These are phyloP conservation scores for Lasioglossum leucozonium DNA, from an alignment of 2,888 invertebrate genomes.

Conservation along the genomic window DNA sequence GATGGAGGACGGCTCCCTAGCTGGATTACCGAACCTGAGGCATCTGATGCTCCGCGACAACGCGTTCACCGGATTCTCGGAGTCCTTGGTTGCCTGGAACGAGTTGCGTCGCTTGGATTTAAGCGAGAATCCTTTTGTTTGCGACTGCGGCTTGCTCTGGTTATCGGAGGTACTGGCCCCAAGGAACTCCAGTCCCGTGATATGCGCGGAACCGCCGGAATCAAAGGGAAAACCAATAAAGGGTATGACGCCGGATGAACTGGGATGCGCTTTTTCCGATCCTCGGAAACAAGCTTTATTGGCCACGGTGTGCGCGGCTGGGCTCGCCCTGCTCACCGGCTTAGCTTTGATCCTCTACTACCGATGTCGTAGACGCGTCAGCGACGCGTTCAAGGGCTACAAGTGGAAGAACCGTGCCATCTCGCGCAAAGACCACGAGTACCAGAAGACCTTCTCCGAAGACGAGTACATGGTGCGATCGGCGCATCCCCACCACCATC, in stretches of 20 bases:
- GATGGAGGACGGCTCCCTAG: constrained; percentile 91
- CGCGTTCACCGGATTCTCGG: constrained; percentile 90
- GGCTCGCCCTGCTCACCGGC: constrained; percentile 90
- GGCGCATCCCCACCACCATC: constrained; percentile 86
- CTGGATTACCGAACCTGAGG: constrained; percentile 91
- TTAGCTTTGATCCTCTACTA: constrained; percentile 90
- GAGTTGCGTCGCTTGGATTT: constrained; percentile 91
- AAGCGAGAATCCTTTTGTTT: constrained; percentile 92
- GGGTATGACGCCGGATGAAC: constrained; percentile 89
- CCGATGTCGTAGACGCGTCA: constrained; percentile 91
- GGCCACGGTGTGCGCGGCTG: constrained; percentile 90
- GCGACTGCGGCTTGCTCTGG: constrained; percentile 93
- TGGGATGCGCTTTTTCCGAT: constrained; percentile 93
- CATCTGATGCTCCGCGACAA: constrained; percentile 92
- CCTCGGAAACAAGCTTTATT: constrained; percentile 92
- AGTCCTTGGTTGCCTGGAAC: constrained; percentile 92
- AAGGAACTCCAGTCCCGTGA: constrained; percentile 89
- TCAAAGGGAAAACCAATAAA: constrained; percentile 88
- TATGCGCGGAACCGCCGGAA: constrained; percentile 90
- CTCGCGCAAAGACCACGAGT: constrained; percentile 93
- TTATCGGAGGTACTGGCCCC: constrained; percentile 90
- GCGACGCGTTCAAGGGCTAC: constrained; percentile 93
- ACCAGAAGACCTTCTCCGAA: constrained; percentile 95
- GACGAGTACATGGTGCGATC: constrained; percentile 93
- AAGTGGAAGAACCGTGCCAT: constrained; percentile 91